phyloP scores from a whole-genome alignment of 2,113 vertebrate genomes.

The Asarcornis scutulata region DNA sequence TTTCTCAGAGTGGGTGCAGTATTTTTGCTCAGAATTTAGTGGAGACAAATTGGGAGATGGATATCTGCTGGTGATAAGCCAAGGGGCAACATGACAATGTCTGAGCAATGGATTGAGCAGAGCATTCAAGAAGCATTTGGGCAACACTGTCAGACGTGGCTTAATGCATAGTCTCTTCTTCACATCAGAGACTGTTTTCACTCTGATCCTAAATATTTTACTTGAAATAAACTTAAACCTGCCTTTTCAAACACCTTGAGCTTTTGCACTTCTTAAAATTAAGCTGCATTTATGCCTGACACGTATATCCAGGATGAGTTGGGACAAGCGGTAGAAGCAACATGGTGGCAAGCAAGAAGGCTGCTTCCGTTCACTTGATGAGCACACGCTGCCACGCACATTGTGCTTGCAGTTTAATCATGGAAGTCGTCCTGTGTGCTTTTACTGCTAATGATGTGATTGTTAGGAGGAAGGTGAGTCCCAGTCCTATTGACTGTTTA shows the following conservation, averaged over 20 bases:
- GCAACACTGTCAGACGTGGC: too few species aligned
- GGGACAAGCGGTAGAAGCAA: not conserved
- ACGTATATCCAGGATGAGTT: not conserved
- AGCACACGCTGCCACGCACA: not conserved
- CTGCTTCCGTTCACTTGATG: not conserved
- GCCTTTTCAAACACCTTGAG: not conserved
- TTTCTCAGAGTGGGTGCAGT: too few species aligned
- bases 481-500: constrained; percentile 21
- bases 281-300: not conserved
- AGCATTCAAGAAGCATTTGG: too few species aligned
- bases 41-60: too few species aligned
- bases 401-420: not conserved
- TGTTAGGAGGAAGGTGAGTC: not conserved
- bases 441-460: not conserved
- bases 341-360: not conserved
- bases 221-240: not conserved
- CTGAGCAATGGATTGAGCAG: too few species aligned
- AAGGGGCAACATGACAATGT: too few species aligned
- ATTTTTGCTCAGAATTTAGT: too few species aligned
- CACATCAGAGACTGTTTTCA: not conserved
- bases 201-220: not conserved
- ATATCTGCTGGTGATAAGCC: too few species aligned
- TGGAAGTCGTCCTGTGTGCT: not conserved
- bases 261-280: not conserved
- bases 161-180: not conserved